phyloP scores from a whole-genome alignment of 2,888 invertebrate genomes.

The Strigamia crassipes region DNA sequence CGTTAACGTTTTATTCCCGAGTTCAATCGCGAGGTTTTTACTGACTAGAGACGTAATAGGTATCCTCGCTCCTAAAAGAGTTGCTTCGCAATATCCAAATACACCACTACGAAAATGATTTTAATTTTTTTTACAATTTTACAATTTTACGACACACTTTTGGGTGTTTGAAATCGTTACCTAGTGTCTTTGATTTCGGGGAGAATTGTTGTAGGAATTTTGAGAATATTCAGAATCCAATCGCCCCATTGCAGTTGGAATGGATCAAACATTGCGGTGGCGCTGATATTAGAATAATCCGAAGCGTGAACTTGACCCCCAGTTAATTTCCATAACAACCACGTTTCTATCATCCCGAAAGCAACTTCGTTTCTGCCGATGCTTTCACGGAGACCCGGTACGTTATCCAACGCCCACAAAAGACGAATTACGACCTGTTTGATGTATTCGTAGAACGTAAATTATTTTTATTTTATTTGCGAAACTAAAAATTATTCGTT shows the following conservation, averaged over 20 bases:
- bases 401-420: conserved; percentile 76
- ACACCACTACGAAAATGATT: conserved; percentile 63
- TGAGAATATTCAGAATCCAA: conserved; percentile 71
- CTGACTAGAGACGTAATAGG: conserved; percentile 78
- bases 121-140: conserved; percentile 56
- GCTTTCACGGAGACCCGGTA: conserved; percentile 70
- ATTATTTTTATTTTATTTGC: not conserved
- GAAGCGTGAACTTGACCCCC: conserved; percentile 70
- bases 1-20: not conserved
- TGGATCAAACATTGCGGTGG: conserved; percentile 92
- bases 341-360: conserved; percentile 90
- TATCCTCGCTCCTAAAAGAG: conserved; percentile 75
- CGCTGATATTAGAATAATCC: conserved; percentile 88
- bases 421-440: conserved; percentile 75
- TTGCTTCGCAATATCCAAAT: conserved; percentile 71
- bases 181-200: conserved; percentile 79
- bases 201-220: conserved; percentile 70
- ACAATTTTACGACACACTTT: too few species aligned
- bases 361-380: conserved; percentile 68
- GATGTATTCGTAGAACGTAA: not conserved
- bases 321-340: conserved; percentile 84
- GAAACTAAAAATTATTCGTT: not conserved
- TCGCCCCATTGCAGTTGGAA: conserved; percentile 81
- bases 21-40: conserved; percentile 29
- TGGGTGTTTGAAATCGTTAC: conserved; percentile 51